Evolutionary conservation across 2,113 vertebrate species (phyloP), one percentile per base, ranked within the genome.

Genomic region (Sitta europaea): DNA sequence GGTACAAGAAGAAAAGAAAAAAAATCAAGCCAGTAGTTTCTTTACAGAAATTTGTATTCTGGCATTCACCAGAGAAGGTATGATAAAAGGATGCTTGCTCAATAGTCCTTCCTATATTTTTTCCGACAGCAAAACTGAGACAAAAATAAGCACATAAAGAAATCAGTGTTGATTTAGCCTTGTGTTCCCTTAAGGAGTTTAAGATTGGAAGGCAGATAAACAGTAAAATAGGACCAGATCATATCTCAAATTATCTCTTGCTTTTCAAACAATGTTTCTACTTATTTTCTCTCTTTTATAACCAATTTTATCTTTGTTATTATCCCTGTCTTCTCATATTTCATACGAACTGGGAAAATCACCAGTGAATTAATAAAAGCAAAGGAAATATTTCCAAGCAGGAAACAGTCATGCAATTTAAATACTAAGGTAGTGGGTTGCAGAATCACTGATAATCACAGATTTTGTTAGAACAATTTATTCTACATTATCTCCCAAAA

Each of bases 221-320:
- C 50, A 76, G 36, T 47, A 57, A 75, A 92, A 90, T 31, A 85
- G 28, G 42, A 53, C 23, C 70, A 77, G 7, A 87, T 11, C 51
- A 31, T 75, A 70, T 61, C 58, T 94, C 57, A 95, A 70, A 95
- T 80, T 78, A 86, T 59, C 42, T 58, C 38, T 76, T 83, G 12
- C 47, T 11, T 82, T 92, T 79, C 31, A 86, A 93, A 90, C 9
- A 68, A 31, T 70, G 6, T 74, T 91, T 65, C 35, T 61, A 10
- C 47, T 66, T 80, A 92, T 79, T 88, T 93, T 15, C 14, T 92
- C 54, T 76, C 29, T 93, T 84, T 92, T 83, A 93, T 90, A 92
- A 88, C 36, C 67, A 88, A 61, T 76, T 85, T 78, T 63, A 68
- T 92, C 78, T 73, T 76, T 75, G 24, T 70, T 83, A 86, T 88